Base-by-base conservation (phyloP, 2,797 vertebrate genomes). In the Tiaroga cobitis region DNA sequence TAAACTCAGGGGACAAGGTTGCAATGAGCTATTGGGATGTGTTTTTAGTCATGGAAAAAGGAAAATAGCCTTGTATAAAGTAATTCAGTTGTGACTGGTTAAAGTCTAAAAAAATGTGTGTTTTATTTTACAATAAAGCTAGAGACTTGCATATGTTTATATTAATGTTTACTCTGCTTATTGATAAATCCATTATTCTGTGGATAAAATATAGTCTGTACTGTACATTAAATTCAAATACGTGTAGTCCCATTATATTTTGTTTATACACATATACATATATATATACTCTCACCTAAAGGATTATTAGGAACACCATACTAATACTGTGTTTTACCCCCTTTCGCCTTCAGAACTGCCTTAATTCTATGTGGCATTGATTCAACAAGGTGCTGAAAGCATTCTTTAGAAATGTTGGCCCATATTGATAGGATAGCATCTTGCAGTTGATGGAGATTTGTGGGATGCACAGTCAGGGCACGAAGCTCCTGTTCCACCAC, bases 1-100 rank as follows among this genome's bases (percentile, higher is more conserved):
- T 77, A 29, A 84, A 77, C 82, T 84, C 82, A 76, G 34, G 82
- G 63, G 73, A 69, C 16, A 29, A 9, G 82, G 63, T 77, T 68
- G 26, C 43, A 21, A 77, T 77, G 73, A 67, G 72, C 59, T 24
- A 15, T 15, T 21, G 29, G 29, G 24, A 2, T 8, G 24, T 56
- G 29, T 65, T 67, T 83, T 19, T 46, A 19, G 49, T 24, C 19
- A 32, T 10, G n/a, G 46, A 65, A 16, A 29, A 29, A 3, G 8
- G 18, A 29, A 11, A 76, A 34, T 7, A 6, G 19, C 11, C 16
- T 78, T 26, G 15, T 29, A 26, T 56, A 37, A 56, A 37, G 10
- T 4, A n/a, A 2, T 18, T 61, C 10, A 61, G 5, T 7, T 11
- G 9, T 51, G 3, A 72, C 1, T 34, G n/a, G 9, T 1, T 72